These are phyloP conservation scores for Percopsis omiscomaycus DNA, from an alignment of 2,797 vertebrate genomes.

Conservation along the genomic window DNA sequence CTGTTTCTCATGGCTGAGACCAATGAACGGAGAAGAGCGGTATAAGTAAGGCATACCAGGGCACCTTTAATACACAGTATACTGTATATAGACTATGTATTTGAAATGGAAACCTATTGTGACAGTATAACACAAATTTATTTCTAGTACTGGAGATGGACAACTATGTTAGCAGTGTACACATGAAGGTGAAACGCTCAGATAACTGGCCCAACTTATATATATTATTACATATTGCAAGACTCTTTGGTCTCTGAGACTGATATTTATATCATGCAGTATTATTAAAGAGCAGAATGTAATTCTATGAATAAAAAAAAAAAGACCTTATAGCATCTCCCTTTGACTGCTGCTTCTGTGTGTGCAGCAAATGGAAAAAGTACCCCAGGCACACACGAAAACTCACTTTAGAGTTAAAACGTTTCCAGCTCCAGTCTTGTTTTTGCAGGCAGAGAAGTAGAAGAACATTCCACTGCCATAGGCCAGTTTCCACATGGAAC, in stretches of 20 bases:
- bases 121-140: background rate
- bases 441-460: slow-evolving; percentile 22
- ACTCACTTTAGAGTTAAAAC: background rate
- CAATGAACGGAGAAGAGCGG: too few relatives aligned
- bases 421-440: slow-evolving; percentile 17
- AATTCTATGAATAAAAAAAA: too few relatives aligned
- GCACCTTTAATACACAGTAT: too few relatives aligned
- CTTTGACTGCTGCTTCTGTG: background rate
- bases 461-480: slow-evolving; percentile 46
- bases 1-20: too few relatives aligned
- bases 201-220: too few relatives aligned
- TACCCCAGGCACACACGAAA: slow-evolving; percentile 19
- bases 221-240: too few relatives aligned
- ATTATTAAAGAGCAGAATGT: too few relatives aligned
- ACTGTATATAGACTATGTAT: background rate
- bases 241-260: too few relatives aligned
- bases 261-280: too few relatives aligned
- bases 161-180: too few relatives aligned
- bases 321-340: background rate
- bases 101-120: background rate
- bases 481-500: slow-evolving; percentile 64
- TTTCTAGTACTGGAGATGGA: background rate
- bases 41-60: too few relatives aligned
- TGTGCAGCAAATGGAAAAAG: slow-evolving; percentile 32
- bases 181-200: too few relatives aligned